Base-by-base conservation (phyloP, 2,113 vertebrate species). In the Xiphophorus maculatus region DNA sequence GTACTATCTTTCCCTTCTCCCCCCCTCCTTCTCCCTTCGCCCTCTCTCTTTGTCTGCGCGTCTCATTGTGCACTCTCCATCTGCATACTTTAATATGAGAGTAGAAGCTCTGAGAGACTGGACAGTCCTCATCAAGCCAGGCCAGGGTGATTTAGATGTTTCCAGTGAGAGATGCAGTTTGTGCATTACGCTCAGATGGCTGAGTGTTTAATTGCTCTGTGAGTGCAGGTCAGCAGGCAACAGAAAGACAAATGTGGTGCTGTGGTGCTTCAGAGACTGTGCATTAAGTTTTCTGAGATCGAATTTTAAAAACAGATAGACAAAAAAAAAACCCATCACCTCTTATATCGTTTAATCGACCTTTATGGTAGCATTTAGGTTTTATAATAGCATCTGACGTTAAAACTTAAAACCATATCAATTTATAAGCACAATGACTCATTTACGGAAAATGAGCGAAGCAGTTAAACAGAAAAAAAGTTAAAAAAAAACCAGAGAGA, bases 171-270 rank as follows among this genome's bases (percentile, higher is more conserved):
- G 73, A 69, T 84, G 84, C 75, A 71, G 81, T 76, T 73, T 83
- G 76, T 83, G 80, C 83, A 83, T 88, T 88, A 83, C 73, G 76
- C 77, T 67, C 42, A 1, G 1, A 63, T 54, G 66, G 69, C 42
- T 68, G 76, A 81, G 64, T 61, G 74, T 84, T 79, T 84, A 80
- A 89, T 87, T 87, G 86, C 75, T 73, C 82, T 78, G 66, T 83
- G 69, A 84, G 81, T 86, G 64, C 71, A 84, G 60, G 67, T 86
- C 74, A 70, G 64, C 72, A 64, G 58, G 79, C 82, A 88, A 66
- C 66, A 79, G 15, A 17, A 33, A 73, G 73, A 30, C 75, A 84
- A 37, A 72, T 67, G 35, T 66, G 73, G 48, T 60, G 66, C 67
- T 79, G 63, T 75, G 63, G 63, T 75, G 63, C 66, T 78, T 61